Evolutionary conservation across 2,888 invertebrate species (phyloP).

Genomic region (Hipparchia sbordonii): DNA sequence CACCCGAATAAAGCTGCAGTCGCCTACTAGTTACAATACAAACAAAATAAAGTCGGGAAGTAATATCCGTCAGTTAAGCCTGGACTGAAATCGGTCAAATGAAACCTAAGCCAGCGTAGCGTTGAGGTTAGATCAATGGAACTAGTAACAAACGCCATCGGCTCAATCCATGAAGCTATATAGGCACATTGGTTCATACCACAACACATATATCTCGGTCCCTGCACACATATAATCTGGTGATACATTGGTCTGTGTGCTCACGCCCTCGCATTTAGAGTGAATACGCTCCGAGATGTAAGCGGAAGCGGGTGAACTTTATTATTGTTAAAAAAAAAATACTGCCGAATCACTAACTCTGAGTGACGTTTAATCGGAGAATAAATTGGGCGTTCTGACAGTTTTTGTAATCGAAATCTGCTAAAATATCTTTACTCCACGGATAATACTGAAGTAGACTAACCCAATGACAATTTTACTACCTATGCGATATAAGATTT

Average conservation of each 20-base stretch:
- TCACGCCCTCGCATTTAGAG: slow-evolving; percentile 63
- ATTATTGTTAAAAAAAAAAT: too few species aligned
- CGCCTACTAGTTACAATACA: slow-evolving; percentile 6
- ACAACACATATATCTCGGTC: slow-evolving; percentile 63
- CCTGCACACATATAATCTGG: slow-evolving; percentile 70
- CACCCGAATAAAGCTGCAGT: not conserved
- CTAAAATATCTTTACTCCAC: too few species aligned
- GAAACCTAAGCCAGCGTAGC: slow-evolving; percentile 33
- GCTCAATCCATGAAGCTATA: slow-evolving; percentile 46
- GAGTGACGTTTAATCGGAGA: too few species aligned
- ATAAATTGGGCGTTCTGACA: too few species aligned
- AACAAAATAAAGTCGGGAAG: slow-evolving; percentile 17
- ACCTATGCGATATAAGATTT: too few species aligned
- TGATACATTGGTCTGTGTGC: slow-evolving; percentile 71
- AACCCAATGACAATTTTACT: too few species aligned
- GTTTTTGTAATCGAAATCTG: too few species aligned
- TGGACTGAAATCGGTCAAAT: slow-evolving; percentile 33
- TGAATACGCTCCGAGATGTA: slow-evolving; percentile 43
- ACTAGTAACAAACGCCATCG: slow-evolving; percentile 42
- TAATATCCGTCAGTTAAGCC: slow-evolving; percentile 29
- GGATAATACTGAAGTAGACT: too few species aligned
- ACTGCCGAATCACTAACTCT: too few species aligned
- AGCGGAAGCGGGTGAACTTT: slow-evolving; percentile 26
- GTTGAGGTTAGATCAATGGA: slow-evolving; percentile 43
- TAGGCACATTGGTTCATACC: slow-evolving; percentile 46